A percentile compares a stretch with the other conserved stretches of the same genome.
Evolutionary conservation across 2,113 vertebrate species (phyloP).

Genomic region (Porphyrio hochstetteri): DNA sequence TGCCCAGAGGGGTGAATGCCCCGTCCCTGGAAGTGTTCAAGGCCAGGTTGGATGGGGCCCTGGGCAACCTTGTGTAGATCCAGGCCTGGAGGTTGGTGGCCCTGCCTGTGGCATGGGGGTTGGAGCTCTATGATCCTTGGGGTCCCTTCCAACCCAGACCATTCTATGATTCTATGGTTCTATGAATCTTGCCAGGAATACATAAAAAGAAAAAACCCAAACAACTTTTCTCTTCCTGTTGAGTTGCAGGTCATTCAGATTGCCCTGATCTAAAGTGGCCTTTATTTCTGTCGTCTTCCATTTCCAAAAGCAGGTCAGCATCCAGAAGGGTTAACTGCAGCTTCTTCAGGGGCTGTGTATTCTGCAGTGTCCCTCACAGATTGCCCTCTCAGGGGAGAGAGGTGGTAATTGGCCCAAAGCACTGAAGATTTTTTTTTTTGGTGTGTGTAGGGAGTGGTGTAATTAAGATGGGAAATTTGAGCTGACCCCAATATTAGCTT

Average conservation of each 20-base stretch:
- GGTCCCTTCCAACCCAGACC: too few species aligned
- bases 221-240: not conserved
- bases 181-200: not conserved
- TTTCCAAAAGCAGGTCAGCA: not conserved
- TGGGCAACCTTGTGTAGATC: too few species aligned
- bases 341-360: not conserved
- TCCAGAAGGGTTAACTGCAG: not conserved
- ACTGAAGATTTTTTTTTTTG: not conserved
- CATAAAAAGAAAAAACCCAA: not conserved
- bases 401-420: not conserved
- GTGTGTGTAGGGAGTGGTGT: accelerated
- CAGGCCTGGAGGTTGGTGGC: too few species aligned
- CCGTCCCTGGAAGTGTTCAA: too few species aligned
- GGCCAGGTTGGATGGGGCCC: too few species aligned
- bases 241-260: not conserved
- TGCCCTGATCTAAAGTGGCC: not conserved
- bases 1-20: too few species aligned
- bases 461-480: not conserved
- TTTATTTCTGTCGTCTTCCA: not conserved
- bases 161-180: too few species aligned
- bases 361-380: not conserved
- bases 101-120: too few species aligned
- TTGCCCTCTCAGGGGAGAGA: not conserved
- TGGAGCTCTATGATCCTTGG: too few species aligned
- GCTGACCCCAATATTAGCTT: not conserved